Evolutionary conservation across 2,113 vertebrate genomes (phyloP).

Genomic region (Petrocephalus zakoni): DNA sequence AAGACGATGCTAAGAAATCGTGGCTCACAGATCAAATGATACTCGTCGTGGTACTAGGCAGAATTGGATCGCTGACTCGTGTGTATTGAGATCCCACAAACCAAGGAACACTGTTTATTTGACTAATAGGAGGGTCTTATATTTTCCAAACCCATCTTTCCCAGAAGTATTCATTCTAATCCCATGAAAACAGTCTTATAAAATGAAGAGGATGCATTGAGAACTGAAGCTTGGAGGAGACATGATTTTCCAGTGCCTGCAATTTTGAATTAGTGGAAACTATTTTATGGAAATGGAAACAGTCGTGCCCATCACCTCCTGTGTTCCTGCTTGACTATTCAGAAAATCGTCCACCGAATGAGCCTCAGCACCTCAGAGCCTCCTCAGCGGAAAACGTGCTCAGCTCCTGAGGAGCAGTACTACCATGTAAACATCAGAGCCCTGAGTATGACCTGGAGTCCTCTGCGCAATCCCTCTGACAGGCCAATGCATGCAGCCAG

Average conservation of each 20-base stretch:
- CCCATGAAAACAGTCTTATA: constrained; percentile 20
- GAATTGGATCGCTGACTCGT: background rate
- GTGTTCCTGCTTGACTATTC: constrained; percentile 26
- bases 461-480: background rate
- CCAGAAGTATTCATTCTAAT: background rate
- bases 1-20: background rate
- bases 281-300: constrained; percentile 55
- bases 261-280: constrained; percentile 61
- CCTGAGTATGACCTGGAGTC: constrained; percentile 39
- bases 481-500: background rate
- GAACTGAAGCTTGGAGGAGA: background rate
- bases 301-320: constrained; percentile 36
- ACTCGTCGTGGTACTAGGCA: background rate
- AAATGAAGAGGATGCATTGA: constrained; percentile 23
- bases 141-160: constrained; percentile 19
- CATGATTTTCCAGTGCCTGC: constrained; percentile 48
- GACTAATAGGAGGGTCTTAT: constrained; percentile 12
- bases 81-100: background rate
- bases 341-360: constrained; percentile 47
- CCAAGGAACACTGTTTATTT: constrained; percentile 17
- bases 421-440: constrained; percentile 40
- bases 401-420: constrained; percentile 38
- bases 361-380: constrained; percentile 29
- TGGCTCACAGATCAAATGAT: background rate
- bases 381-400: constrained; percentile 30